A percentile compares a stretch with the other conserved stretches of the same genome.
phyloP scores from a whole-genome alignment of 2,888 invertebrate species.

The Eupithecia tripunctaria region DNA sequence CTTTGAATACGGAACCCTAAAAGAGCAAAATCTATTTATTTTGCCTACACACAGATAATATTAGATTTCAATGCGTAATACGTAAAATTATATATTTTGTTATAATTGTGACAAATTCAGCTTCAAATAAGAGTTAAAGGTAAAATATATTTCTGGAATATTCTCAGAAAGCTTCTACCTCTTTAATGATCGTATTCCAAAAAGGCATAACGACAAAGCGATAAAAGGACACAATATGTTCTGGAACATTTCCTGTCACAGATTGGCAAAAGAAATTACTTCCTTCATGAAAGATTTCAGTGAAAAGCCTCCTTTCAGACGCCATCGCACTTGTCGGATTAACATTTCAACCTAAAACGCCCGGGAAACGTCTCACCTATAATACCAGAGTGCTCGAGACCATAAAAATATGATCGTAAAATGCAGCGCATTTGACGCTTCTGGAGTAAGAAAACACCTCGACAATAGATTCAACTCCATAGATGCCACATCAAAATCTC shows the following conservation, averaged over 20 bases:
- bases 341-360: conserved; percentile 6
- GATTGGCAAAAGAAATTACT: conserved; percentile 8
- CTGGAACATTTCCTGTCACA: conserved; percentile 9
- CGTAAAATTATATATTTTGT: too few species aligned
- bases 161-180: background rate
- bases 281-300: conserved; percentile 5
- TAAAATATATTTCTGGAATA: background rate
- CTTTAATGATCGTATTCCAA: background rate
- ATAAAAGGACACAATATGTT: conserved; percentile 6
- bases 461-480: conserved; percentile 32
- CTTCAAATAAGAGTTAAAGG: background rate
- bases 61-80: background rate
- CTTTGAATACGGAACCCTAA: too few species aligned
- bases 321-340: conserved; percentile 13
- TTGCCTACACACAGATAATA: background rate
- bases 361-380: conserved; percentile 7
- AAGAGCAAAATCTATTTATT: too few species aligned
- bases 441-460: conserved; percentile 25
- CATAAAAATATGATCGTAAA: conserved; percentile 22
- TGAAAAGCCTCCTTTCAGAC: conserved; percentile 9
- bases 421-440: conserved; percentile 23
- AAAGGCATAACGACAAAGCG: conserved; percentile 3
- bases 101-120: background rate
- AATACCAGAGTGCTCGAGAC: conserved; percentile 2
- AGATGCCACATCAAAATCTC: conserved; percentile 42